phyloP scores from a whole-genome alignment of 2,797 vertebrate species.

The Serranus cabrilla region DNA sequence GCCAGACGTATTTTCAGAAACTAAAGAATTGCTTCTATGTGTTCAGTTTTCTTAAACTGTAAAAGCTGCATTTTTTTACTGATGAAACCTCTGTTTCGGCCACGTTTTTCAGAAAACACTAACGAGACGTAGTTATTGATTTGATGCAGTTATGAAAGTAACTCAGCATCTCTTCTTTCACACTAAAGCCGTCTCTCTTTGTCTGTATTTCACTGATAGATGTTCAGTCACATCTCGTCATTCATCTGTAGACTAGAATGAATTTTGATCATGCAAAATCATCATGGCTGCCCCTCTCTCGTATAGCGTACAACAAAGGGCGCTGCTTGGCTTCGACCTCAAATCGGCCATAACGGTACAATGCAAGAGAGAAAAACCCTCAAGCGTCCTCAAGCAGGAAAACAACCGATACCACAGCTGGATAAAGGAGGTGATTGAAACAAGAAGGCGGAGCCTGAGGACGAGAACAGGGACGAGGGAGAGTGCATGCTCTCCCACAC shows the following conservation, averaged over 20 bases:
- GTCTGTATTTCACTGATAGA: not conserved
- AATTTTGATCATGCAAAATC: not conserved
- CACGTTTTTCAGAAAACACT: not conserved
- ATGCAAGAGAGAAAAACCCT: no score
- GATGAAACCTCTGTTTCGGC: not conserved
- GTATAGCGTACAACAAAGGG: no score
- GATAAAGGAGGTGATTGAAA: no score
- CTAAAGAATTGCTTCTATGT: no score
- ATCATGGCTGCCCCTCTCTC: no score
- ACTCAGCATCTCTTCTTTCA: constrained; percentile 4
- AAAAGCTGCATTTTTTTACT: not conserved
- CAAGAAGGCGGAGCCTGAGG: no score
- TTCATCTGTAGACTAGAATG: not conserved
- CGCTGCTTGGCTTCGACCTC: no score
- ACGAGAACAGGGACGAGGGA: no score
- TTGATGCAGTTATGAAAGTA: not conserved
- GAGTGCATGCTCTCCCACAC: no score
- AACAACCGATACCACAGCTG: no score
- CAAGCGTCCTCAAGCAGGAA: no score
- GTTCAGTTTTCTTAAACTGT: not conserved
- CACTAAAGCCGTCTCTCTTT: not conserved
- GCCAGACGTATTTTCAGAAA: not conserved
- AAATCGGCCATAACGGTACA: no score
- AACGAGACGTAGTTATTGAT: constrained; percentile 4
- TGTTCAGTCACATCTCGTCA: not conserved